Percentiles rank a stretch among this genome's conserved stretches.
Conservation (phyloP, 92 coral and sea anemone species). For the Bergia puertoricense region DNA sequence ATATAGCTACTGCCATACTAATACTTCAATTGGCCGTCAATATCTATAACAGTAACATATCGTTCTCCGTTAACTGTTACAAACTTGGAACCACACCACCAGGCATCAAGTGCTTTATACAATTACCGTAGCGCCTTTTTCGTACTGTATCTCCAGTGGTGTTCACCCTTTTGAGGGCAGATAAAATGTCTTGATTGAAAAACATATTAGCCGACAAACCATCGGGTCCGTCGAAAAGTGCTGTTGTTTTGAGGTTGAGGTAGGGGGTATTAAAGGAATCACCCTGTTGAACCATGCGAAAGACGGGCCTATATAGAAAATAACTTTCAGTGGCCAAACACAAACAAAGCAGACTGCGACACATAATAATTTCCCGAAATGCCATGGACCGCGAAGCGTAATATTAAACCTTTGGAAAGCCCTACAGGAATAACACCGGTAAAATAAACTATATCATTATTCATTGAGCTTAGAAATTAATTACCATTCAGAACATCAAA, state of each 20-base stretch:
- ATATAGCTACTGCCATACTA: constrained; percentile 62
- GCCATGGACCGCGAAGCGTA: too few species aligned
- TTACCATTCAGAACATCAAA: too few species aligned
- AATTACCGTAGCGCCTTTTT: constrained; percentile 48
- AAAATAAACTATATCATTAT: too few species aligned
- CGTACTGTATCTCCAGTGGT: constrained; percentile 11
- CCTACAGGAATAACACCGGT: too few species aligned
- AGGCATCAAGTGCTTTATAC: constrained; percentile 30
- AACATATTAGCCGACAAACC: constrained; percentile 59
- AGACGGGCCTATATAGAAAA: constrained; percentile 56
- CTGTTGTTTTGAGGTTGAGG: constrained; percentile 45
- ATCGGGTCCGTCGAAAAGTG: constrained; percentile 58
- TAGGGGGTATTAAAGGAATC: constrained; percentile 54
- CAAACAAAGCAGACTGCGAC: too few species aligned
- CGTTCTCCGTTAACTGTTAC: constrained; percentile 44
- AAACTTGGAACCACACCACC: constrained; percentile 55
- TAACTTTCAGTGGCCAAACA: constrained; percentile 7
- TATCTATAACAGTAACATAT: constrained; percentile 47
- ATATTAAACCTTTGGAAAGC: too few species aligned
- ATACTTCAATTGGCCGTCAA: constrained; percentile 38
- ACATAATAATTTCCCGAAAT: too few species aligned
- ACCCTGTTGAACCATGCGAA: constrained; percentile 38
- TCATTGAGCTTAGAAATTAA: too few species aligned
- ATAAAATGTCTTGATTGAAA: constrained; percentile 40
- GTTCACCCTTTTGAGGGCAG: constrained; percentile 41